Base-by-base conservation (phyloP, 1,140 invertebrate species). In the Stegodyphus dumicola region DNA sequence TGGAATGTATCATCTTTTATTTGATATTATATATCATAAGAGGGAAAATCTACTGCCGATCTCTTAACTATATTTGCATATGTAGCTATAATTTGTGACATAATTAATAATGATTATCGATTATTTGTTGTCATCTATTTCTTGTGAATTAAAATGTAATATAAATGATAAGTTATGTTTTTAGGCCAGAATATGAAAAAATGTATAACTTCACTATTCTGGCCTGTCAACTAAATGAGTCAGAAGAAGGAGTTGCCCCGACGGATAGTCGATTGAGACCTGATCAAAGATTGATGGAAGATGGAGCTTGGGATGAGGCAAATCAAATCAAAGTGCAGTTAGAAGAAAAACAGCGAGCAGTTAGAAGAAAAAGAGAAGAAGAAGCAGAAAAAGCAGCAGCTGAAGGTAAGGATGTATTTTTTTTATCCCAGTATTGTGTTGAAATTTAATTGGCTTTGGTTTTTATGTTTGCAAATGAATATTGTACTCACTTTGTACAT, bases 231-330 rank as follows among this genome's bases (percentile, higher is more conserved):
- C 91, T 99, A 73, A 99, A 99, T 91, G 98, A 99, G 91, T 92
- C 93, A 10, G 98, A 99, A 92, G 94, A 95, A 6, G 95, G 94
- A 64, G 94, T 99, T 51, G 97, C 98, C 52, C 98, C 98, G 15
- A 99, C 98, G 0, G 99, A 99, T 92, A 95, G 95, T 17, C 93
- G 98, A n/a, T 90, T 93, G 33, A 93, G 98, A 85, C 98, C 98
- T 67, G 98, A 99, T 93, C 98, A 99, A 91, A 93, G 97, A 70
- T 93, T 99, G 67, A 99, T 99, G 98, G 99, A 99, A 91, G 93
- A 97, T 81, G 97, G 97, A 7, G 89, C 92, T 17, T 99, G 98
- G 98, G 97, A 99, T 88, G 96, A 98, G 88, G 98, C 98, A 53
- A 99, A 99, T 92, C 90, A 93, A 15, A 94, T 96, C 89, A 99